A percentile compares a stretch with the other conserved stretches of the same genome.
Conservation (phyloP, 1,140 invertebrate genomes). For the Acromyrmex echinatior region DNA sequence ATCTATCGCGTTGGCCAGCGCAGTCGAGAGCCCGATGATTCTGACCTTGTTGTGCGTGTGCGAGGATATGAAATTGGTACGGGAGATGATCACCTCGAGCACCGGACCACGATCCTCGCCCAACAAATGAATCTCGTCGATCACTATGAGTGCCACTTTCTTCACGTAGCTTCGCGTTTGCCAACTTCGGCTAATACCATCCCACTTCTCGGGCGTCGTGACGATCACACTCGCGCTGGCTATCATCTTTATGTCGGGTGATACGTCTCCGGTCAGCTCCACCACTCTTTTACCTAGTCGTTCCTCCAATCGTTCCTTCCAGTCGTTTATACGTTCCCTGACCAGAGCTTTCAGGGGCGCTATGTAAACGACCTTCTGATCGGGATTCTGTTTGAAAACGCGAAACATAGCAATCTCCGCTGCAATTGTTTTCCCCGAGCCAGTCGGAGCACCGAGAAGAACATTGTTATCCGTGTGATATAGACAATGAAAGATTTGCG, state of each 20-base stretch:
- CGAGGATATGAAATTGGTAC: conserved; percentile 96
- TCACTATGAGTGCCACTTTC: conserved; percentile 97
- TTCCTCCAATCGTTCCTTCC: conserved; percentile 95
- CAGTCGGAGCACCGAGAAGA: conserved; percentile 98
- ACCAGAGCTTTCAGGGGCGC: conserved; percentile 99
- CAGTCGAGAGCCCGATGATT: conserved; percentile 98
- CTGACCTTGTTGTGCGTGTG: conserved; percentile 93
- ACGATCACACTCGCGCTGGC: conserved; percentile 96
- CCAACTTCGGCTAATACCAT: conserved; percentile 99
- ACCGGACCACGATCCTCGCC: conserved; percentile 96
- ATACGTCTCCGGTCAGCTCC: conserved; percentile 98
- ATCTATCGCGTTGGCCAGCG: conserved; percentile 98
- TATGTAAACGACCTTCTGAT: conserved; percentile 98
- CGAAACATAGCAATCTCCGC: conserved; percentile 99
- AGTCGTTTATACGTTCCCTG: conserved; percentile 98
- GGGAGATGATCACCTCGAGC: conserved; percentile 94
- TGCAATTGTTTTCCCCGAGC: conserved; percentile 99
- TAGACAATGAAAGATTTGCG: conserved; percentile 98
- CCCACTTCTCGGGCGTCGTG: conserved; percentile 99
- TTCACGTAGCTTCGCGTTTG: conserved; percentile 98
- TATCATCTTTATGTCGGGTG: conserved; percentile 96
- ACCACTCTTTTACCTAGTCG: conserved; percentile 95
- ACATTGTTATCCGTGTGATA: conserved; percentile 98
- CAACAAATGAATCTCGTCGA: conserved; percentile 99
- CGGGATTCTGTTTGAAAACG: conserved; percentile 94